These are phyloP conservation scores for Dolichotis patagonum DNA, from an alignment of 2,113 vertebrate species.

Conservation along the genomic window DNA sequence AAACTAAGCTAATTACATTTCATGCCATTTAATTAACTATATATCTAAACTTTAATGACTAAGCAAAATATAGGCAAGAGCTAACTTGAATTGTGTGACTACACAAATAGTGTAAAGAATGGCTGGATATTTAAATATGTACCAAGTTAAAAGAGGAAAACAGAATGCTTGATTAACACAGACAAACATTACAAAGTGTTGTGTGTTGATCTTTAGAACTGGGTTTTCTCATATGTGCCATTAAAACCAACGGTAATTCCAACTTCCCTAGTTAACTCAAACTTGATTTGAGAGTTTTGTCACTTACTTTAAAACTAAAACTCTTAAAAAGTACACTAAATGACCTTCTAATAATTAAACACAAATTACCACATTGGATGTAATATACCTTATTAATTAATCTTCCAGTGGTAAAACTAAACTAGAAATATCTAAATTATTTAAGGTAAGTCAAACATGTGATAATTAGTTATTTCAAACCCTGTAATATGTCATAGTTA, in stretches of 20 bases:
- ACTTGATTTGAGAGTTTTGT: neutral
- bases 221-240: neutral
- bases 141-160: neutral
- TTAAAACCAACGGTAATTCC: neutral
- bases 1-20: slow-evolving; percentile 68
- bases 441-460: slow-evolving; percentile 24
- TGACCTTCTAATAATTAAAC: slow-evolving; percentile 16
- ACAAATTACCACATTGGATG: slow-evolving; percentile 45
- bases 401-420: neutral
- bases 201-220: slow-evolving; percentile 24
- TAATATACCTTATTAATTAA: slow-evolving; percentile 28
- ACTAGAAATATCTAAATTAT: slow-evolving; percentile 45
- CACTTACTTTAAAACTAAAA: slow-evolving; percentile 25
- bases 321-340: neutral
- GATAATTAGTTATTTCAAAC: slow-evolving; percentile 35
- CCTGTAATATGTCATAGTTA: neutral
- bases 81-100: neutral
- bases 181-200: neutral
- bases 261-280: neutral
- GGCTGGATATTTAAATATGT: slow-evolving; percentile 38
- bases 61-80: slow-evolving; percentile 46
- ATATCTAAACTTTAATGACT: slow-evolving; percentile 38
- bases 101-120: neutral
- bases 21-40: slow-evolving; percentile 63
- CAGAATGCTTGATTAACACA: neutral